Conservation (phyloP, 2,888 invertebrate species). For the Rhopalosiphum nymphaeae region DNA sequence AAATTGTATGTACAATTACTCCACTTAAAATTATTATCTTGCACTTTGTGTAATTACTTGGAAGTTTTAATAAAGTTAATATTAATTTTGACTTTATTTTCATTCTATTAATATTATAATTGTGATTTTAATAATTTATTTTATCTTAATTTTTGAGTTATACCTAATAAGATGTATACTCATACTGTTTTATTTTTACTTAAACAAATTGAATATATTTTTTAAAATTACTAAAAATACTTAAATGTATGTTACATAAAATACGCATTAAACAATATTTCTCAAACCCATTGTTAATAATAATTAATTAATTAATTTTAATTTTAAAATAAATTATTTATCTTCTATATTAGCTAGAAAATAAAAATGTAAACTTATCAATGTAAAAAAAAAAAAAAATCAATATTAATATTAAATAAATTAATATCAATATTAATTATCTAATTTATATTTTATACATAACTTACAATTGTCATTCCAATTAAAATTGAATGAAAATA, state of each 20-base stretch:
- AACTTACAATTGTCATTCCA: neutral
- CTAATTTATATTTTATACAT: neutral
- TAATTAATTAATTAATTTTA: neutral
- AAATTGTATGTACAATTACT: constrained; percentile 1
- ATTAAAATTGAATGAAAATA: neutral
- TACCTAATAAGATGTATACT: neutral
- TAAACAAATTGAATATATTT: neutral
- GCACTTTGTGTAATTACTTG: neutral
- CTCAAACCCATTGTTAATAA: neutral
- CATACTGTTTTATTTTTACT: neutral
- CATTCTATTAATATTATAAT: neutral
- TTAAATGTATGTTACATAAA: neutral
- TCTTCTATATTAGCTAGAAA: neutral
- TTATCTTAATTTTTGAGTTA: neutral
- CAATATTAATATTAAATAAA: too few relatives aligned
- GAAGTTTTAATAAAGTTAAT: neutral
- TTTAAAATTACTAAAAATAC: neutral
- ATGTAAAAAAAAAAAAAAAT: too few relatives aligned
- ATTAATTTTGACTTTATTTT: neutral
- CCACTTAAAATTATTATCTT: constrained; percentile 19
- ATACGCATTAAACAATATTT: neutral
- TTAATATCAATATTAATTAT: too few relatives aligned
- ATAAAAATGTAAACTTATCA: neutral
- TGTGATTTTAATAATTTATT: neutral
- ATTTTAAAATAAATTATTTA: neutral